Evolutionary conservation across 2,113 vertebrate genomes (phyloP).

Genomic region (Hemibagrus wyckioides): DNA sequence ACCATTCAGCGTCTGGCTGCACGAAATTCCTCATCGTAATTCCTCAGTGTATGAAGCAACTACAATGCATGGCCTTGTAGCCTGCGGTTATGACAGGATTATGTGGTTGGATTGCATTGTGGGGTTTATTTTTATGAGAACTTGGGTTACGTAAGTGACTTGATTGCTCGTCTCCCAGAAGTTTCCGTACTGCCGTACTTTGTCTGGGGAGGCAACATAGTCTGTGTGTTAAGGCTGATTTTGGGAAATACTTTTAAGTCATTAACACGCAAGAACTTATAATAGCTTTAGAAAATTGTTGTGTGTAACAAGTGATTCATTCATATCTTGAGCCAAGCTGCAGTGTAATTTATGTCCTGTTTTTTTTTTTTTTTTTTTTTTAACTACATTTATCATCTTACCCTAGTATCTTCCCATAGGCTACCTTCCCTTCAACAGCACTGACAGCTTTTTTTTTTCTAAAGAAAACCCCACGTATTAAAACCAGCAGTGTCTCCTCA

Average conservation of each 20-base stretch:
- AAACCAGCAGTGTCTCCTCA: neutral
- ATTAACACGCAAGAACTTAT: neutral
- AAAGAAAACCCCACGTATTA: neutral
- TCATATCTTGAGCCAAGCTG: neutral
- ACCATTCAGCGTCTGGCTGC: slow-evolving; percentile 13
- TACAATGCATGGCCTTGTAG: slow-evolving; percentile 33
- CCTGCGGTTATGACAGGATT: slow-evolving; percentile 29
- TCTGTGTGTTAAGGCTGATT: neutral
- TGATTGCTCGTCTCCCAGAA: neutral
- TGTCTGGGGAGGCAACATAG: neutral
- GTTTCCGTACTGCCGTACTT: neutral
- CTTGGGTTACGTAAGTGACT: slow-evolving; percentile 25
- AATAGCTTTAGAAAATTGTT: neutral
- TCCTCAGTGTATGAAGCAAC: slow-evolving; percentile 10
- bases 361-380: neutral
- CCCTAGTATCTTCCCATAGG: neutral
- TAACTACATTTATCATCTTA: neutral
- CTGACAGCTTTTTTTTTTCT: neutral
- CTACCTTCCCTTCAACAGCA: neutral
- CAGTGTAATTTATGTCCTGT: neutral
- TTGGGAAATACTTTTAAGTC: neutral
- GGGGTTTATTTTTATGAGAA: slow-evolving; percentile 31
- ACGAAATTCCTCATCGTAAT: neutral
- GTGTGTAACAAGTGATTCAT: neutral
- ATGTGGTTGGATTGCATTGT: slow-evolving; percentile 26